Conservation (phyloP, 2,888 invertebrate genomes). For the Stenolophus ochropezus region DNA sequence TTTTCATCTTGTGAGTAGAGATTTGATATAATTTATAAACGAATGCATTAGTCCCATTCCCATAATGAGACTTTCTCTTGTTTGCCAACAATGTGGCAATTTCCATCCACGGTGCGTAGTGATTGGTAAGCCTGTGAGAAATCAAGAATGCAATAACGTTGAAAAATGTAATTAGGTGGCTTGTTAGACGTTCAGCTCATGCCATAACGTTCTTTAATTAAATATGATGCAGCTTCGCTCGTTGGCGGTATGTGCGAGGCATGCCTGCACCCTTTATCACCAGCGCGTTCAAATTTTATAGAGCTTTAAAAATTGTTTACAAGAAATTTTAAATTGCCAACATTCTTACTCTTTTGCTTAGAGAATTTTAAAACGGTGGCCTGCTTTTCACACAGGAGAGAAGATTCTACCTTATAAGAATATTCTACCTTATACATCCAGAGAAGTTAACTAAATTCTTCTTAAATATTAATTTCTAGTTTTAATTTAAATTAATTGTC, state of each 20-base stretch:
- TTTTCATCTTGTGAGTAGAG: too few relatives aligned
- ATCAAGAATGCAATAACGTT: slow-evolving; percentile 55
- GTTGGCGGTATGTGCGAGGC: slow-evolving; percentile 5
- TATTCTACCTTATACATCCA: too few relatives aligned
- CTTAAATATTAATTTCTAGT: too few relatives aligned
- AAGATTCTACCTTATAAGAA: too few relatives aligned
- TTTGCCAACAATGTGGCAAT: not conserved
- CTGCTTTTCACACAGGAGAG: slow-evolving; percentile 13
- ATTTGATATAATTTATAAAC: too few relatives aligned
- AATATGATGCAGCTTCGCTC: slow-evolving; percentile 46
- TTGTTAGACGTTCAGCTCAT: slow-evolving; percentile 32
- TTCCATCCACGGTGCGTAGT: not conserved
- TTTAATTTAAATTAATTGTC: too few relatives aligned
- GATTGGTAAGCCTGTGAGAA: slow-evolving; percentile 29
- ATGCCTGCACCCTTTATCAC: slow-evolving; percentile 51
- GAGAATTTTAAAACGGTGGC: slow-evolving; percentile 12
- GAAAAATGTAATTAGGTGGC: slow-evolving; percentile 55
- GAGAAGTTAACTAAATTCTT: too few relatives aligned
- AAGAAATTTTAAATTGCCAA: slow-evolving; percentile 53
- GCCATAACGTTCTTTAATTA: slow-evolving; percentile 52
- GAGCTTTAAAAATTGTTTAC: slow-evolving; percentile 52
- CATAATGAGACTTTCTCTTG: not conserved
- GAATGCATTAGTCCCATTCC: too few relatives aligned
- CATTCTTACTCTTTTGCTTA: slow-evolving; percentile 1
- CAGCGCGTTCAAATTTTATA: slow-evolving; percentile 35